phyloP scores from a whole-genome alignment of 2,113 vertebrate species.

The Shinisaurus crocodilurus region DNA sequence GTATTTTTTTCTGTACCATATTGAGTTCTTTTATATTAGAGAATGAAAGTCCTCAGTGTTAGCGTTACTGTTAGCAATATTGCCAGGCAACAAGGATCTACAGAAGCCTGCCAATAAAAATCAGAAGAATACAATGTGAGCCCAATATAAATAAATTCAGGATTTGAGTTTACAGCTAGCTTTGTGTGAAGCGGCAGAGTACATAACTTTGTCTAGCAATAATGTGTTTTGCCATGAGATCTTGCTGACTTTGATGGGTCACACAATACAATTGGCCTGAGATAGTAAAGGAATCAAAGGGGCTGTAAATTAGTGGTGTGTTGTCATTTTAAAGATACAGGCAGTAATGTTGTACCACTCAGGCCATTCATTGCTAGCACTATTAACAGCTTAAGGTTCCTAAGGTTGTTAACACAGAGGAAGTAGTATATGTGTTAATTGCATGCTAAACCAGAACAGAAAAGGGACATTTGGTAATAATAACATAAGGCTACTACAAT shows the following conservation, averaged over 20 bases:
- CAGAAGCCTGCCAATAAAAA: neutral
- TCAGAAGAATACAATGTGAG: constrained; percentile 21
- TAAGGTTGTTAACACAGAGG: constrained; percentile 67
- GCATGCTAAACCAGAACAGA: constrained; percentile 67
- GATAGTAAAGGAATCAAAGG: constrained; percentile 67
- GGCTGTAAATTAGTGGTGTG: constrained; percentile 67
- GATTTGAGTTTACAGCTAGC: constrained; percentile 45
- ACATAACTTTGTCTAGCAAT: constrained; percentile 49
- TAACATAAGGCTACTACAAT: constrained; percentile 32
- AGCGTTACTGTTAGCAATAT: neutral
- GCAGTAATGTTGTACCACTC: constrained; percentile 65
- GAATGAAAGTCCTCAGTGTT: constrained; percentile 3
- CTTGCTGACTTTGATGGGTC: constrained; percentile 51
- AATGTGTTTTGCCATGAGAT: constrained; percentile 55
- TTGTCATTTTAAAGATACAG: constrained; percentile 74
- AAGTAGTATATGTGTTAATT: constrained; percentile 78
- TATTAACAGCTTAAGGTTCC: constrained; percentile 63
- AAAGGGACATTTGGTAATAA: constrained; percentile 55
- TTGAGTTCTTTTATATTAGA: neutral
- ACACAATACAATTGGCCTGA: constrained; percentile 58
- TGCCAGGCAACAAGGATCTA: neutral
- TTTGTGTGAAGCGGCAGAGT: constrained; percentile 47
- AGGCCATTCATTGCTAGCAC: constrained; percentile 50
- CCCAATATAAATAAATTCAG: constrained; percentile 31
- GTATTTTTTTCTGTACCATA: neutral